Evolutionary conservation across 2,797 vertebrate genomes (phyloP), one percentile per base, ranked within the genome.

Genomic region (Macroramphosus scolopax): DNA sequence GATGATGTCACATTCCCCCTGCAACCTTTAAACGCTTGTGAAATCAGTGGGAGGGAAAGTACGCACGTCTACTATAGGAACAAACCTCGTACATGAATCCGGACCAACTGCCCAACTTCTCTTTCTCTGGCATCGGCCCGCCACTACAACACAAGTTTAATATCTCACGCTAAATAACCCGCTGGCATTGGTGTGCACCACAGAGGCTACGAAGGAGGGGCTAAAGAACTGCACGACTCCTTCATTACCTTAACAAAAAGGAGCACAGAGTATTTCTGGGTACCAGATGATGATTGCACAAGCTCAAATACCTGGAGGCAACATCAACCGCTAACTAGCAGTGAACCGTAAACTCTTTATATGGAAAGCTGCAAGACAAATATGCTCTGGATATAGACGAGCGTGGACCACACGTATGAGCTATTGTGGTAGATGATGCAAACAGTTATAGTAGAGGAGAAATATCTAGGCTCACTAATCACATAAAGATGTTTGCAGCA

Each of bases 1-100:
- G 17, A 58, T 83, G 68, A 83, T 76, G 72, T 83, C 82, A 80
- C 81, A 48, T 61, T 73, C 60, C 66, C 62, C 4, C 11, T 35
- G 44, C 42, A 50, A 12, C 58, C 68, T 71, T 85, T 68, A 79
- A 77, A 86, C 36, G 11, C 62, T 68, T 42, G 48, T 63, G 33
- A 63, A 76, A 60, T 63, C 36, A 54, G 51, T 43, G 35, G 36
- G 40, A 48, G 65, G 52, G 50, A 42, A 72, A 74, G 63, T 25
- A 38, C 14, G 8, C 55, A 72, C 41, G 53, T 61, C 44, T 46
- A 25, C 44, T 48, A 75, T 28, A 20, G 49, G 35, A 49, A 11
- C n/a, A n/a, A n/a, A n/a, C n/a, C n/a, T n/a, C n/a, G n/a, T n/a
- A 29, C 41, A 48, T 28, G 52, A 40, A 59, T 59, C 25, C 16